Base-by-base conservation (phyloP, 2,797 vertebrate genomes). In the Aratinga solstitialis region DNA sequence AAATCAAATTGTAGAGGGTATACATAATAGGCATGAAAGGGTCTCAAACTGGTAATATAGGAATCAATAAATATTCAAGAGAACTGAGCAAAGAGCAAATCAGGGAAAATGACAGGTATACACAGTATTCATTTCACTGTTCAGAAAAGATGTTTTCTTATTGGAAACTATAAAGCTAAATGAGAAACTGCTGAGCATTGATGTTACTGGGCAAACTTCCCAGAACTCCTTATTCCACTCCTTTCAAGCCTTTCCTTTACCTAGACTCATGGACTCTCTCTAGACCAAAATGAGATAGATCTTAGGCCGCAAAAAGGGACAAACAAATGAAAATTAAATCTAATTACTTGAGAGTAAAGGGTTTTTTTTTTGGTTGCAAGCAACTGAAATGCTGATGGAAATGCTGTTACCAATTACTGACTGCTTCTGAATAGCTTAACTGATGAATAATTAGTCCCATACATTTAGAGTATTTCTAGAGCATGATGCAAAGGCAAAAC, bases 61-160 rank as follows among this genome's bases (percentile, higher is more conserved):
- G 75, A 96, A 80, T 94, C 95, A 78, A 96, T 96, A 96, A 96
- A 96, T 95, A 96, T 97, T 96, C 90, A 95, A 78, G 85, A 83
- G 61, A 94, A 80, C 1, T 0, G 26, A 88, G 26, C 40, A 80
- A 76, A 90, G 94, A 94, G 84, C 78, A 96, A 96, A 94, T 21
- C 87, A 89, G 76, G 34, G 84, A 45, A 94, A 95, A 84, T 94
- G 94, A 94, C 94, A 96, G 87, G 89, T 94, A 91, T 36, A 66
- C 29, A 30, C 78, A 91, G 56, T 74, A 96, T 87, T 96, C 89
- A 94, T 95, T 86, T 59, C 91, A 71, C 76, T 77, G 48, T 40
- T 95, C 90, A 93, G 83, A 86, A 89, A 90, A 90, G 74, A 79
- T 76, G 50, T 65, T 68, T 84, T 82, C 91, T 94, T 85, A 90